Evolutionary conservation across 2,888 invertebrate species (phyloP).

Genomic region (Himalopsyche kuldschensis): DNA sequence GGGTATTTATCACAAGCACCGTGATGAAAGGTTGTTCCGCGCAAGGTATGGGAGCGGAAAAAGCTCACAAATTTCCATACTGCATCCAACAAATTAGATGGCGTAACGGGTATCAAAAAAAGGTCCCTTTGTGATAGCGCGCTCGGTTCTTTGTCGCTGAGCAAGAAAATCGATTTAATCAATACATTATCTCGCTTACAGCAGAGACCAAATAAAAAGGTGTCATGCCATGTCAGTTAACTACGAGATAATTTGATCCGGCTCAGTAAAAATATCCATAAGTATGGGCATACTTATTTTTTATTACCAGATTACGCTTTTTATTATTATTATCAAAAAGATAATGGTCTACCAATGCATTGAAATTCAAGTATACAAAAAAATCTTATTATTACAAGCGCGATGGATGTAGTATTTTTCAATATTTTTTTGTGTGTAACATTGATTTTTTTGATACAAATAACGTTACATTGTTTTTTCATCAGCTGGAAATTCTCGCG

Average conservation of each 20-base stretch:
- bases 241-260: not conserved
- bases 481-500: no score
- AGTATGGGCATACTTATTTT: no score
- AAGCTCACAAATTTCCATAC: not conserved
- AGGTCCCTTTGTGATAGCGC: not conserved
- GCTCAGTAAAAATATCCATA: no score
- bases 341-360: no score
- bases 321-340: no score
- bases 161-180: not conserved
- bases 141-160: not conserved
- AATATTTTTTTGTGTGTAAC: no score
- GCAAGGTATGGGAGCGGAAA: not conserved
- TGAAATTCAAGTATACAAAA: no score
- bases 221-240: not conserved
- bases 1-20: not conserved
- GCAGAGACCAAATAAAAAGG: not conserved
- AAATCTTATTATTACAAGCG: no score
- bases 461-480: no score
- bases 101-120: not conserved
- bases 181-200: not conserved
- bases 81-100: not conserved
- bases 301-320: no score
- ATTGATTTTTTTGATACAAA: no score
- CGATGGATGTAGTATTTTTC: no score
- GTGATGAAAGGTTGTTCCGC: not conserved